A percentile compares a stretch with the other conserved stretches of the same genome.
Conservation (phyloP, 2,888 invertebrate genomes). For the Athalia cordata region DNA sequence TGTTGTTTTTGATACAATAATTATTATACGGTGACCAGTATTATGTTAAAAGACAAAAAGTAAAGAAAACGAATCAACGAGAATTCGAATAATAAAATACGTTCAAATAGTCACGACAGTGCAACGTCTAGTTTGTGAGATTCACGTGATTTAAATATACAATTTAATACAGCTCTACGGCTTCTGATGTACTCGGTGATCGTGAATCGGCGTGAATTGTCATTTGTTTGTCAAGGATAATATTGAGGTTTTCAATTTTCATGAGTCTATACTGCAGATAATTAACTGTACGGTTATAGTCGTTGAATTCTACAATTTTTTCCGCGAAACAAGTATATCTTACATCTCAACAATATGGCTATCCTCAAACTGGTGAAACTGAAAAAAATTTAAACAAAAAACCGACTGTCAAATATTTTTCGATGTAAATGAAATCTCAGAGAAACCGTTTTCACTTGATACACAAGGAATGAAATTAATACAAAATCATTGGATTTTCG, state of each 20-base stretch:
- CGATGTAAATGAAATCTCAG: slow-evolving; percentile 7
- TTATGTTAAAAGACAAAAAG: background rate
- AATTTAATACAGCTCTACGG: slow-evolving; percentile 8
- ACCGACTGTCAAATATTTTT: background rate
- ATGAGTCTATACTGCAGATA: background rate
- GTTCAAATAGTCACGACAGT: slow-evolving; percentile 34
- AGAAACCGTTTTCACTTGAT: slow-evolving; percentile 12
- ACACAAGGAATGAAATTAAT: background rate
- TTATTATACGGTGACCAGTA: slow-evolving; percentile 20
- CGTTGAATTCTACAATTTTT: background rate
- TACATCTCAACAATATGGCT: slow-evolving; percentile 21
- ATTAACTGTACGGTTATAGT: background rate
- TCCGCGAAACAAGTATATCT: slow-evolving; percentile 4
- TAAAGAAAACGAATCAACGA: background rate
- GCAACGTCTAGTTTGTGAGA: slow-evolving; percentile 40
- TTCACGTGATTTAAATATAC: slow-evolving; percentile 33
- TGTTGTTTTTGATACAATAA: background rate
- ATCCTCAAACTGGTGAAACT: slow-evolving; percentile 14
- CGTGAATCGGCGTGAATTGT: slow-evolving; percentile 42
- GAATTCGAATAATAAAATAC: slow-evolving; percentile 16
- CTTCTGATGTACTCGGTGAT: slow-evolving; percentile 35
- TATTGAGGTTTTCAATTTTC: slow-evolving; percentile 13
- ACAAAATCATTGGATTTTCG: slow-evolving; percentile 3
- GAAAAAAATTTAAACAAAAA: background rate
- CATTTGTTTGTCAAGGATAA: slow-evolving; percentile 35